A percentile compares a stretch with the other conserved stretches of the same genome.
phyloP scores from a whole-genome alignment of 2,113 vertebrate genomes.

The Pica pica region DNA sequence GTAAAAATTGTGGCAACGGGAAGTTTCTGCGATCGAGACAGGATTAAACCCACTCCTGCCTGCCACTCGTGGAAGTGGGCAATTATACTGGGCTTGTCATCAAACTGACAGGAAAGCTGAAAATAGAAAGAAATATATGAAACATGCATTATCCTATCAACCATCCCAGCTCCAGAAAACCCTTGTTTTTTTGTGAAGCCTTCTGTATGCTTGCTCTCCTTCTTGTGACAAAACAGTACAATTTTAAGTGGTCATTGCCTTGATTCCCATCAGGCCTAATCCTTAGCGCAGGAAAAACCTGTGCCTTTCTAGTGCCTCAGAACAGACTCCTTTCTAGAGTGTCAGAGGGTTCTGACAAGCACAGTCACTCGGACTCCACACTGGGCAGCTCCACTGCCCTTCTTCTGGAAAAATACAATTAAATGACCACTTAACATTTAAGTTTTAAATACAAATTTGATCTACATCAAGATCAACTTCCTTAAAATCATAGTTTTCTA shows the following conservation, averaged over 20 bases:
- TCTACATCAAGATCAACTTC: background rate
- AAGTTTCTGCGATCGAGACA: constrained; percentile 82
- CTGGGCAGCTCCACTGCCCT: background rate
- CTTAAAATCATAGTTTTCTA: background rate
- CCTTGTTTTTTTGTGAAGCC: background rate
- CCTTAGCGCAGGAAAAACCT: background rate
- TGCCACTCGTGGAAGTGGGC: constrained; percentile 98
- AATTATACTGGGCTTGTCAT: constrained; percentile 79
- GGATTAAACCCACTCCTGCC: constrained; percentile 85
- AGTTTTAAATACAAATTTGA: background rate
- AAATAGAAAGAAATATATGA: background rate
- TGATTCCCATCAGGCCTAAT: background rate
- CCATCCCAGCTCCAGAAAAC: background rate
- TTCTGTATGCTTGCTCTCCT: background rate
- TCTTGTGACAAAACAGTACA: background rate
- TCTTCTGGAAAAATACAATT: background rate
- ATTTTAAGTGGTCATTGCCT: background rate
- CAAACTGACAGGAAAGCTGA: constrained; percentile 82
- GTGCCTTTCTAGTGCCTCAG: background rate
- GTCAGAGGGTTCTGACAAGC: background rate
- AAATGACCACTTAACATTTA: background rate
- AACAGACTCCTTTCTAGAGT: background rate
- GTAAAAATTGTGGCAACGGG: constrained; percentile 92
- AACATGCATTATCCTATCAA: background rate
- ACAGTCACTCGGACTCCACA: background rate